Base-by-base conservation (phyloP, 2,113 vertebrate genomes). In the Danionella cerebrum region DNA sequence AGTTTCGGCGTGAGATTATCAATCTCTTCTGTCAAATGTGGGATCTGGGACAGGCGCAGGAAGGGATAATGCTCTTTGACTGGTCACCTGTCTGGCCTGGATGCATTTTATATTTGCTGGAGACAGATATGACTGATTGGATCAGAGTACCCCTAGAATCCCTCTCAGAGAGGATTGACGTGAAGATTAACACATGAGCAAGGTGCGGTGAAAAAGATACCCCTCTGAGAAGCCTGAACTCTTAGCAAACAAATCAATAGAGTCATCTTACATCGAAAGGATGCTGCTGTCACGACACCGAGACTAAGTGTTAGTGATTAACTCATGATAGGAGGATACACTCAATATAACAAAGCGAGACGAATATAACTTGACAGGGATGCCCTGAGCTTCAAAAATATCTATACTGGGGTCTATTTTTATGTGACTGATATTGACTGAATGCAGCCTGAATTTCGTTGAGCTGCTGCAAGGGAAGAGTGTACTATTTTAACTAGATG, bases 1-100 rank as follows among this genome's bases (percentile, higher is more conserved):
- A 42, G 25, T 58, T 52, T 71, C 42, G 2, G 42, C 33, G 18
- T 55, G 52, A 48, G 42, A 58, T 71, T 71, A 57, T 65, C 57
- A 71, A 65, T 65, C 18, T 1, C 27, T 33, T 57, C 45, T 35
- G 36, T 71, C 51, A 70, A 35, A 70, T 19, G 63, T n/a, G 24
- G 3, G 6, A 22, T 16, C 18, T 16, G 41, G 33, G 13, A 22
- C 45, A 22, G 19, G 41, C 29, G 47, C 24, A 58, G 41, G 21
- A 12, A 39, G 10, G 42, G 42, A 31, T 14, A 31, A 45, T 11
- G 9, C 10, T 42, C 57, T 60, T 18, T 44, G 39, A 13, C 38
- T 18, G 38, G 39, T 44, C 38, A 60, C 57, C 57, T 44, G 39
- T 44, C 10, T 60, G 39, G 25, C 21, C 38, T 13, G 36, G 27